Evolutionary conservation across 2,888 invertebrate species (phyloP), one percentile per base, ranked within the genome.

Genomic region (Nudaria mundana): DNA sequence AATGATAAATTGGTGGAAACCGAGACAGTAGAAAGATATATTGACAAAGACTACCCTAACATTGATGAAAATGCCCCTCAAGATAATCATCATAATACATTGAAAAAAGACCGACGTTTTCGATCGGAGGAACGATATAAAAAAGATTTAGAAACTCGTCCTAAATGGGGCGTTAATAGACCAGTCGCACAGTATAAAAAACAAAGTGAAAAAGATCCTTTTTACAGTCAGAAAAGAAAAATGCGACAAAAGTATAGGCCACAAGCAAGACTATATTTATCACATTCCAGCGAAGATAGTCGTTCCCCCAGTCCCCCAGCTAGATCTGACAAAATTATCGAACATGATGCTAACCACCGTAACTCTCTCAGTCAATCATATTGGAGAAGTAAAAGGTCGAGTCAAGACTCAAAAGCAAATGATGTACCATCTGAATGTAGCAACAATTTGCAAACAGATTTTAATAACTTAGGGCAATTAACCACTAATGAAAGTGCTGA

Each of bases 171-270:
- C 26, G 94, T 92, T 1, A 94, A 94, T 60, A 89, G 93, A 51
- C 95, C 96, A 3, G 93, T 93, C 14, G 94, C 94, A 6, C 93
- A 95, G 61, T 97, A 96, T 68, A 91, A 96, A 44, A 96, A 96
- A 67, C 96, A 97, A 79, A 96, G 96, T 66, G 97, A 97, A 73
- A 94, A 96, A 64, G 97, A 97, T 84, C 95, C 95, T 0, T 92
- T 95, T 71, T 95, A 95, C 62, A 92, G 92, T 45, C 93, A 93
- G 72, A 91, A 93, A 67, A 85, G 92, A 48, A 93, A 94, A 75
- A 79, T 93, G 37, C 85, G 93, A 11, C 91, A 92, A 64, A 92
- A 92, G 71, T 89, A 92, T 51, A 90, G 93, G 43, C 89, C 91
- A 35, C 91, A 90, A 69, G 79, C 78, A 13, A 80, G 89, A 52